These are phyloP conservation scores for Cataglyphis altisquamis DNA, from an alignment of 2,888 invertebrate genomes.

Conservation along the genomic window DNA sequence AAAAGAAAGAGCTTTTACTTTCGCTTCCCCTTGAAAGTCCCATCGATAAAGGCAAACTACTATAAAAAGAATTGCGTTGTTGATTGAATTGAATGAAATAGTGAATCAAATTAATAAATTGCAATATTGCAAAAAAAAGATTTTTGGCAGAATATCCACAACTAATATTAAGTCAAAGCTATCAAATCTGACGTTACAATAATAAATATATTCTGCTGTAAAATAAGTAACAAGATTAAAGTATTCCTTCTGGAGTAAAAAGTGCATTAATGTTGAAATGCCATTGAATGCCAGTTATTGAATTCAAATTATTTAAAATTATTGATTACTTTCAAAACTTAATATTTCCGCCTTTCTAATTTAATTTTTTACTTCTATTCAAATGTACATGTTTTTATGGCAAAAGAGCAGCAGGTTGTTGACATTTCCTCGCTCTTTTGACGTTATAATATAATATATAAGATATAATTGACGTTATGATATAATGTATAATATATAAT, in stretches of 20 bases:
- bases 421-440: background rate
- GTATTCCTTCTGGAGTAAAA: background rate
- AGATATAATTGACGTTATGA: background rate
- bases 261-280: background rate
- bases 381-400: background rate
- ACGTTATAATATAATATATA: background rate
- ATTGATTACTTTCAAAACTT: background rate
- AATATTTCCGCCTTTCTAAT: background rate
- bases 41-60: conserved; percentile 20
- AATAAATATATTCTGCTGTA: background rate
- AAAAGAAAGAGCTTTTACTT: conserved; percentile 57
- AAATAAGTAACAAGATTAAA: background rate
- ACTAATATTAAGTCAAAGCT: background rate
- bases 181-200: background rate
- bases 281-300: background rate
- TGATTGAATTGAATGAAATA: conserved; percentile 58
- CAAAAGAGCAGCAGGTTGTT: background rate
- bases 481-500: background rate
- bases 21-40: conserved; percentile 23
- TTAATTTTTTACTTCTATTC: background rate
- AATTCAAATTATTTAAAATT: background rate
- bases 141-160: background rate
- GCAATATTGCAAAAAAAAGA: conserved; percentile 21
- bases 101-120: background rate
- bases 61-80: conserved; percentile 69